Percentiles rank a stretch among this genome's conserved stretches.
Evolutionary conservation across 1,140 invertebrate genomes (phyloP).

Genomic region (Dendroctonus ponderosae): DNA sequence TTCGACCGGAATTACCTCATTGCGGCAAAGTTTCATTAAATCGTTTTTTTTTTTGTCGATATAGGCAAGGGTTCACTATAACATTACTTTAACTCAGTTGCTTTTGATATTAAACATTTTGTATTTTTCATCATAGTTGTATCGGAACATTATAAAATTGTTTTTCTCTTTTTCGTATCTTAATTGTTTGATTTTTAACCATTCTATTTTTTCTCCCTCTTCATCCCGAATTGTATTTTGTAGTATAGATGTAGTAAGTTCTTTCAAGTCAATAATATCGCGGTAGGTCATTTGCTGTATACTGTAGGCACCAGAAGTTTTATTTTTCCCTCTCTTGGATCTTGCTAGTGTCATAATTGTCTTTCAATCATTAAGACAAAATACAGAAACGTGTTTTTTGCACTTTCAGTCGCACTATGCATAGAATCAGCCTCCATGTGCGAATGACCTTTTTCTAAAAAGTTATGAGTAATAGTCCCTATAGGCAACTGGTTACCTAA

Average conservation of each 20-base stretch:
- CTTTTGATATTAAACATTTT: slow-evolving; percentile 1
- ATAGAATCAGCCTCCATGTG: slow-evolving; percentile 13
- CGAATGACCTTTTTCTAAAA: slow-evolving; percentile 11
- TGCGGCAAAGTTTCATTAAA: neutral
- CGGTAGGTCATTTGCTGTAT: neutral
- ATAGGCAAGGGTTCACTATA: neutral
- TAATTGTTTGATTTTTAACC: slow-evolving; percentile 12
- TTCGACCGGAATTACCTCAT: neutral
- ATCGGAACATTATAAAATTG: neutral
- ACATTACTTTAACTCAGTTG: neutral
- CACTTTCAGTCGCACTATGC: slow-evolving; percentile 6
- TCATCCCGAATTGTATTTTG: slow-evolving; percentile 16
- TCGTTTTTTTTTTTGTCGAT: slow-evolving; percentile 1
- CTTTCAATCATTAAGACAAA: slow-evolving; percentile 4
- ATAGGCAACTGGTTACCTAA: too few species aligned
- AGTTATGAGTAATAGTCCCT: too few species aligned
- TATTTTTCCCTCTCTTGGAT: slow-evolving; percentile 13
- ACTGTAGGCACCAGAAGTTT: slow-evolving; percentile 7
- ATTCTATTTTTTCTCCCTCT: slow-evolving; percentile 3
- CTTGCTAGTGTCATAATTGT: slow-evolving; percentile 3
- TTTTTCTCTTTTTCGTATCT: slow-evolving; percentile 14
- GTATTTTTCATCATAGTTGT: slow-evolving; percentile 3
- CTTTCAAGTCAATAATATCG: slow-evolving; percentile 13
- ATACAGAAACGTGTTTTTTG: slow-evolving; percentile 14
- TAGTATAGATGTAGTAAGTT: neutral